Evolutionary conservation across 2,888 invertebrate species (phyloP).

Genomic region (Morpho helenor): DNA sequence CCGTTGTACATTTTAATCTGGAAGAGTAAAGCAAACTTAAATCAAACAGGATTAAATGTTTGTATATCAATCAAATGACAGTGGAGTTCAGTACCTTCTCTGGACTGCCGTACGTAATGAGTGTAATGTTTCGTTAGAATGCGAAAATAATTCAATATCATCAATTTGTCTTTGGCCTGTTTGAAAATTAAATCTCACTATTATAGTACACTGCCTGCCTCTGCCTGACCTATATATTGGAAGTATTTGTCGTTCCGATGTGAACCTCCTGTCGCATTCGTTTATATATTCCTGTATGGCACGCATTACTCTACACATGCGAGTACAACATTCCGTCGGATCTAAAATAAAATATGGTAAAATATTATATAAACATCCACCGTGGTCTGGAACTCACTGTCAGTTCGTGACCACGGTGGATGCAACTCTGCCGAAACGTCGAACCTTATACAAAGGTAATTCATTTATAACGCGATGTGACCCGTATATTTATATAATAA

Average conservation of each 20-base stretch:
- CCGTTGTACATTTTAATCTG: conserved; percentile 68
- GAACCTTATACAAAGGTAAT: too few relatives aligned
- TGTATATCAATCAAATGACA: conserved; percentile 8
- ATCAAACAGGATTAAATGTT: conserved; percentile 8
- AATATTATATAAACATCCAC: too few relatives aligned
- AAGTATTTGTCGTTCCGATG: conserved; percentile 92
- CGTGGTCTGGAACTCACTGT: too few relatives aligned
- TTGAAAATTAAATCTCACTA: conserved; percentile 89
- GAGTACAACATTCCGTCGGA: conserved; percentile 62
- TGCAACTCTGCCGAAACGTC: too few relatives aligned
- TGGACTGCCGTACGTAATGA: conserved; percentile 89
- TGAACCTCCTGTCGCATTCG: conserved; percentile 94
- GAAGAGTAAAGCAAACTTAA: conserved; percentile 34
- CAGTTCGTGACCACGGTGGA: too few relatives aligned
- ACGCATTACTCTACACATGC: conserved; percentile 95
- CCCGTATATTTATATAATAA: too few relatives aligned
- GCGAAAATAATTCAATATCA: conserved; percentile 94
- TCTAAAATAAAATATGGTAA: conserved; percentile 42
- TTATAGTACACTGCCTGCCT: conserved; percentile 92
- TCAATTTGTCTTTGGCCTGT: conserved; percentile 93
- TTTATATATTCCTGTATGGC: conserved; percentile 97
- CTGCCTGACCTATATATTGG: conserved; percentile 94
- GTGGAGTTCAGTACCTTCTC: conserved; percentile 63
- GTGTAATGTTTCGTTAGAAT: conserved; percentile 95
- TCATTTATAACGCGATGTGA: too few relatives aligned